Conservation (phyloP, 2,797 vertebrate species). For the Calcarius lapponicus region DNA sequence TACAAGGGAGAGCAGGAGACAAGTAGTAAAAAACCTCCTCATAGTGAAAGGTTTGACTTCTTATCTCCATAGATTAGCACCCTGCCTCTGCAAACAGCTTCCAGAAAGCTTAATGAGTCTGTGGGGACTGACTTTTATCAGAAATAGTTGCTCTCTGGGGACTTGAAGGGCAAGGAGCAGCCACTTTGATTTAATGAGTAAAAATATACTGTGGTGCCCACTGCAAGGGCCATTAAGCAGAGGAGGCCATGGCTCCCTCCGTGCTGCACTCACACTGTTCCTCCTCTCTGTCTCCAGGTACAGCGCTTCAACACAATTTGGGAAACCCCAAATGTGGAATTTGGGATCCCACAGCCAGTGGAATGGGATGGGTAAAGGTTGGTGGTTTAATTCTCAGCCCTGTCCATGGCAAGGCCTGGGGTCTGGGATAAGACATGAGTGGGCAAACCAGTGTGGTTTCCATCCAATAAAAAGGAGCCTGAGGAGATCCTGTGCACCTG, state of each 20-base stretch:
- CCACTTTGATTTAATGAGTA: constrained; percentile 46
- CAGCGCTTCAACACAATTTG: background rate
- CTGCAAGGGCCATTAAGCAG: background rate
- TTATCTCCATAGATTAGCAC: constrained; percentile 73
- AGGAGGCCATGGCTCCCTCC: background rate
- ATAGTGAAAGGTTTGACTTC: constrained; percentile 53
- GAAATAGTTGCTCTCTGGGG: constrained; percentile 1
- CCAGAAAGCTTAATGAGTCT: constrained; percentile 47
- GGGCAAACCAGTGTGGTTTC: background rate
- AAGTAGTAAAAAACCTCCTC: constrained; percentile 49
- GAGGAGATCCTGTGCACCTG: background rate
- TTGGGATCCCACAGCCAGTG: background rate
- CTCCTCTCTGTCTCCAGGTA: background rate
- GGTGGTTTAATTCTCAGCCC: background rate
- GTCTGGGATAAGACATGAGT: background rate
- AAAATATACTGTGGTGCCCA: constrained; percentile 23
- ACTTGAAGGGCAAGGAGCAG: constrained; percentile 38
- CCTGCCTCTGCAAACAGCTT: constrained; percentile 61
- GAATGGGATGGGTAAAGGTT: background rate
- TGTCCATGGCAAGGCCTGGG: background rate
- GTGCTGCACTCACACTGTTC: background rate
- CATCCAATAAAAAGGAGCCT: background rate
- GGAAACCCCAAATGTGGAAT: background rate
- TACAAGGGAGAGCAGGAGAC: constrained; percentile 45
- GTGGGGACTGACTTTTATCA: constrained; percentile 27